phyloP scores from a whole-genome alignment of 2,888 invertebrate genomes.

The Imbricaverruca yamaguchii region DNA sequence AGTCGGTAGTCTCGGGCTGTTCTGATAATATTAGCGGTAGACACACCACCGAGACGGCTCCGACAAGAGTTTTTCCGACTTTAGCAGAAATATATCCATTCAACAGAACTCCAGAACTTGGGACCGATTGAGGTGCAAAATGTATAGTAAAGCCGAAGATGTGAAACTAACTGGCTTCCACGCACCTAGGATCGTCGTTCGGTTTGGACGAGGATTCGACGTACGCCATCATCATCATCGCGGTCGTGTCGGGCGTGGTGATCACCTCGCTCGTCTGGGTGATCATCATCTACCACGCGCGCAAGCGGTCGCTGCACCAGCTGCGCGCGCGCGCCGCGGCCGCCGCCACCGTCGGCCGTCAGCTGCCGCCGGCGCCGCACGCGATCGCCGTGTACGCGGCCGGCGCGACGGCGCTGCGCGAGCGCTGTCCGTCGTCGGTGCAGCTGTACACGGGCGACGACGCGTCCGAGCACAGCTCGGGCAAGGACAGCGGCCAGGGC shows the following conservation, averaged over 20 bases:
- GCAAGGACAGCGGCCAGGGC: constrained; percentile 33
- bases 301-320: constrained; percentile 51
- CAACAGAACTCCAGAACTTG: no score
- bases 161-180: no score
- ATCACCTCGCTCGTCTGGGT: constrained; percentile 89
- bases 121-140: no score
- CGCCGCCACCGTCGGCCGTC: constrained; percentile 8
- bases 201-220: constrained; percentile 42
- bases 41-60: no score
- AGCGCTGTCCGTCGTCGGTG: neutral
- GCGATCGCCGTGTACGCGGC: neutral
- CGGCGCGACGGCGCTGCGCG: neutral
- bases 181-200: neutral
- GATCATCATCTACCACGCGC: constrained; percentile 77
- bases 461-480: constrained; percentile 33
- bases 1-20: no score
- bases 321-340: neutral
- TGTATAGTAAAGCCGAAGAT: no score
- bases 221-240: constrained; percentile 79
- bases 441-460: constrained; percentile 26
- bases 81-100: no score
- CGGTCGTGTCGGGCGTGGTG: constrained; percentile 81
- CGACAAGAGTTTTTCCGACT: no score
- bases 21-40: no score
- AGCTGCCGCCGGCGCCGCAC: constrained; percentile 4